phyloP scores from a whole-genome alignment of 2,888 invertebrate genomes.

The Drosophila peninsularis region DNA sequence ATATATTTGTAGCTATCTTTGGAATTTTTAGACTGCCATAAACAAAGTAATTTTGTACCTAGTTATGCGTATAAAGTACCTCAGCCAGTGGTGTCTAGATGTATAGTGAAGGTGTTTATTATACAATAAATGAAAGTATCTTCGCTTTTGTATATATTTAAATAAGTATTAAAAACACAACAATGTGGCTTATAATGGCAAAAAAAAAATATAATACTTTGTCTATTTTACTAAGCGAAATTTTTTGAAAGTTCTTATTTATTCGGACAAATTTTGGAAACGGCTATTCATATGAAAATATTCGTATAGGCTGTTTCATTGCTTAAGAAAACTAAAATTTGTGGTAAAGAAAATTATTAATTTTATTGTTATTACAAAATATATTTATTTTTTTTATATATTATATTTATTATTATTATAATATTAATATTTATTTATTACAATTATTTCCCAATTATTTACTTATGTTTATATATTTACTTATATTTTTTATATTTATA shows the following conservation, averaged over 20 bases:
- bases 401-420: no score
- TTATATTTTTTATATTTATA: no score
- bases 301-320: background rate
- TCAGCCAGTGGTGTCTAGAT: background rate
- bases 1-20: constrained; percentile 25
- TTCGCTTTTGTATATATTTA: background rate
- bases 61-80: constrained; percentile 1
- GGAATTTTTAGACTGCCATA: constrained; percentile 46
- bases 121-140: background rate
- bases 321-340: background rate
- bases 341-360: no score
- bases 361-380: background rate
- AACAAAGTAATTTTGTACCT: constrained; percentile 31
- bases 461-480: no score
- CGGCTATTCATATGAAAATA: background rate
- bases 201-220: background rate
- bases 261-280: background rate
- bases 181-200: background rate
- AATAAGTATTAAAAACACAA: background rate
- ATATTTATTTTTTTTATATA: no score
- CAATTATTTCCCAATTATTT: no score
- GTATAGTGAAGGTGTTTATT: background rate
- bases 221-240: background rate
- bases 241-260: background rate
- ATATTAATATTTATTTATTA: no score